These are phyloP conservation scores for Patella caerulea DNA, from an alignment of 2,888 invertebrate genomes.

Conservation along the genomic window DNA sequence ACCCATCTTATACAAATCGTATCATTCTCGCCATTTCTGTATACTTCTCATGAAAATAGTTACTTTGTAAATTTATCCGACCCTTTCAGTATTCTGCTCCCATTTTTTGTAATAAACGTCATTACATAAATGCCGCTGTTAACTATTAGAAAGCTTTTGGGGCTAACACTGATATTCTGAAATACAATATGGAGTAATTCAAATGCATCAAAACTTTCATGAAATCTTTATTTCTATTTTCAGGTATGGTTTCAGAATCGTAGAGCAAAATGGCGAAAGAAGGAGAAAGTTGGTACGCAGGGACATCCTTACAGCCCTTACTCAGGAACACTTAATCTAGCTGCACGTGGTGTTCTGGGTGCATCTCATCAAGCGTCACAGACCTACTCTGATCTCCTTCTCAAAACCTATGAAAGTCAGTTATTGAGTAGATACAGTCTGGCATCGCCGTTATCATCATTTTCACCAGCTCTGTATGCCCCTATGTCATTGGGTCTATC, in stretches of 20 bases:
- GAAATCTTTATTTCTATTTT: slow-evolving; percentile 55
- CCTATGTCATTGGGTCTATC: slow-evolving; percentile 26
- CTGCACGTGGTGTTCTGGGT: slow-evolving; percentile 24
- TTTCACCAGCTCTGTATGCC: slow-evolving; percentile 31
- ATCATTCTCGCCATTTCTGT: no score
- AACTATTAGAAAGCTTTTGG: no score
- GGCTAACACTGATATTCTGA: no score
- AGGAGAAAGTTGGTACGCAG: slow-evolving; percentile 81
- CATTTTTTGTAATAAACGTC: no score
- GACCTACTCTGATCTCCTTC: slow-evolving; percentile 58
- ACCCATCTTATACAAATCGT: no score
- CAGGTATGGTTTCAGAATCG: slow-evolving; percentile 99
- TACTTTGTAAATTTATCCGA: no score
- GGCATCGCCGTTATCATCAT: slow-evolving; percentile 25
- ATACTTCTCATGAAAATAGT: no score
- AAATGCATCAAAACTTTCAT: no score
- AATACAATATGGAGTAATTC: no score
- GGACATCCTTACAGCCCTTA: slow-evolving; percentile 59
- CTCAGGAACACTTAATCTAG: slow-evolving; percentile 14
- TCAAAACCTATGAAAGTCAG: slow-evolving; percentile 64
- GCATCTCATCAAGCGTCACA: slow-evolving; percentile 40
- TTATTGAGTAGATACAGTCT: slow-evolving; percentile 46
- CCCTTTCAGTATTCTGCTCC: no score
- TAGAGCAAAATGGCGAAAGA: slow-evolving; percentile 98
- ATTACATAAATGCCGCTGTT: no score